Conservation (phyloP, 2,888 invertebrate species). For the Gasteruption jaculator region DNA sequence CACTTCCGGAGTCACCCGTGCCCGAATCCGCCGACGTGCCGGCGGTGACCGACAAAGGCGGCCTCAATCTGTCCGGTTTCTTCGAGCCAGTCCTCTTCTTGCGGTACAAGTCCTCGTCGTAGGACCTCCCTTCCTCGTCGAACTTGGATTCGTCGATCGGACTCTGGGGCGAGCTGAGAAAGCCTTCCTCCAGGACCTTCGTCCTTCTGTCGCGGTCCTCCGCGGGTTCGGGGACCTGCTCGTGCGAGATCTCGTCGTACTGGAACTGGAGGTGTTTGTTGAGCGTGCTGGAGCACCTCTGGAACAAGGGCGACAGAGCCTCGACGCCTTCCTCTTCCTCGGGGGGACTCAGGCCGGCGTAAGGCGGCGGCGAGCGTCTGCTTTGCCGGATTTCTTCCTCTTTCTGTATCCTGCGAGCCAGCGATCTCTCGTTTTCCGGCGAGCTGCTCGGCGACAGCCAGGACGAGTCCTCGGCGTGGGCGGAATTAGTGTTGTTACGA, state of each 20-base stretch:
- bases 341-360: slow-evolving; percentile 25
- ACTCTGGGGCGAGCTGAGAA: too few relatives aligned
- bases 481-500: not conserved
- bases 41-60: slow-evolving; percentile 39
- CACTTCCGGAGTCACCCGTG: slow-evolving; percentile 46
- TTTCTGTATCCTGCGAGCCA: too few relatives aligned
- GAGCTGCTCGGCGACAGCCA: not conserved
- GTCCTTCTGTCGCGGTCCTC: slow-evolving; percentile 13
- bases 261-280: slow-evolving; percentile 6
- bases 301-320: slow-evolving; percentile 24
- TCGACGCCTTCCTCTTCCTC: slow-evolving; percentile 16
- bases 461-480: too few relatives aligned
- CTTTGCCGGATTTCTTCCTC: too few relatives aligned
- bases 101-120: slow-evolving; percentile 9
- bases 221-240: not conserved
- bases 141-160: too few relatives aligned
- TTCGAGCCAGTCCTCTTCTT: slow-evolving; percentile 11
- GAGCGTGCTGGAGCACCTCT: slow-evolving; percentile 22
- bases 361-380: slow-evolving; percentile 19
- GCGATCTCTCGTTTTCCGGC: too few relatives aligned
- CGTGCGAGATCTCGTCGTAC: slow-evolving; percentile 7
- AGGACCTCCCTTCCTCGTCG: not conserved
- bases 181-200: slow-evolving; percentile 4
- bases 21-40: slow-evolving; percentile 47
- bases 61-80: slow-evolving; percentile 37